phyloP scores from a whole-genome alignment of 1,140 invertebrate species.

The Drosophila ambigua region DNA sequence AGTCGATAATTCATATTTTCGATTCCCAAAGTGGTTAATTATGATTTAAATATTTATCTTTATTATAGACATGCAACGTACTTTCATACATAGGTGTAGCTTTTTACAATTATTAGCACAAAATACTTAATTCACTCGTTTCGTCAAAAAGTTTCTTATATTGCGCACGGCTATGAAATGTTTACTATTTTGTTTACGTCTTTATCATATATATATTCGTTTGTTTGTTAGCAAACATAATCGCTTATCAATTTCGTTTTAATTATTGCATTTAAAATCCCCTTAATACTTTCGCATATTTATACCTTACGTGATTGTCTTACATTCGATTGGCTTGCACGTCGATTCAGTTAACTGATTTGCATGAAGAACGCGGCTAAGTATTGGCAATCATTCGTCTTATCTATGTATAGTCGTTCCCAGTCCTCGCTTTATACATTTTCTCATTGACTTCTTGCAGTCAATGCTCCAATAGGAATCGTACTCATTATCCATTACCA shows the following conservation, averaged over 20 bases:
- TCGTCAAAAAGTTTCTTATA: conserved; percentile 9
- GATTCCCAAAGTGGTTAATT: not conserved
- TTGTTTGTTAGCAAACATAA: conserved; percentile 14
- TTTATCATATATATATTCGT: conserved; percentile 29
- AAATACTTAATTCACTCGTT: conserved; percentile 49
- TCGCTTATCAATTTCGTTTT: conserved; percentile 19
- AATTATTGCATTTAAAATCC: conserved; percentile 44
- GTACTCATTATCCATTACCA: not conserved
- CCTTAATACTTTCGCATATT: conserved; percentile 66
- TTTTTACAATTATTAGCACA: conserved; percentile 36
- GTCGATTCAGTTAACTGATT: conserved; percentile 16
- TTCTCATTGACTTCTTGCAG: conserved; percentile 16
- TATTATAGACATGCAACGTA: conserved; percentile 30
- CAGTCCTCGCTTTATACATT: not conserved
- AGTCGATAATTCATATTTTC: too few relatives aligned
- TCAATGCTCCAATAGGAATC: too few relatives aligned
- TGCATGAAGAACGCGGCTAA: conserved; percentile 35
- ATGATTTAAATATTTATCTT: conserved; percentile 15
- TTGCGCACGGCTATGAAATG: conserved; percentile 12
- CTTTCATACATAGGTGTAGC: conserved; percentile 11
- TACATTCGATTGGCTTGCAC: conserved; percentile 25
- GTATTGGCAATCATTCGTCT: conserved; percentile 43
- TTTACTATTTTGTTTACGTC: conserved; percentile 5
- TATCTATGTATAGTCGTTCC: not conserved
- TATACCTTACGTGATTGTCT: conserved; percentile 34